Evolutionary conservation across 2,113 vertebrate species (phyloP), one percentile per base, ranked within the genome.

Genomic region (Motacilla tschutschensis): DNA sequence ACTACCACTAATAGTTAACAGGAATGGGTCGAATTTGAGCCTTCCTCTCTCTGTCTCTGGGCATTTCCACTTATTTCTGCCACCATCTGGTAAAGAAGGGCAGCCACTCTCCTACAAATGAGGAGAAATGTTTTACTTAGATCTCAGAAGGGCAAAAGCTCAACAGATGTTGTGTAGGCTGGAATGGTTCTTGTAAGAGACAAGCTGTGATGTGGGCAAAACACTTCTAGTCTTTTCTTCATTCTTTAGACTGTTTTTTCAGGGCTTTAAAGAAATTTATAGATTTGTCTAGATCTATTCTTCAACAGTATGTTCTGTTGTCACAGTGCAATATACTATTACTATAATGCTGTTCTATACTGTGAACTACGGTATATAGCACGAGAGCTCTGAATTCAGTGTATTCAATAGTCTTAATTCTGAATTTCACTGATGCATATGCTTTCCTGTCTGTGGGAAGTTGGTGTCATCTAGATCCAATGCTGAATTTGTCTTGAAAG

Each of bases 131-230:
- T 64, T 81, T 84, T 51, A 33, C 21, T 70, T 77, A 40, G 10
- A 44, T 51, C 25, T 67, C 38, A 76, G 47, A 88, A 90, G 71
- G 59, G 13, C 78, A 82, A 91, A 90, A 79, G 75, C 71, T 75
- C 81, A 88, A 69, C 59, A 90, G 47, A 58, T 88, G 67, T 3
- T 86, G 38, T 70, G 46, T 88, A 72, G 91, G 78, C 29, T 88
- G 55, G 36, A 76, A 70, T 62, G 47, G 17, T 87, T 21, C 28
- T 63, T 73, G n/a, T 72, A 79, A 86, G 82, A 62, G 74, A 90
- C 57, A 79, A 79, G 24, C 74, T 84, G 78, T 54, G 63, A 82
- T 47, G 43, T 70, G 38, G 47, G 67, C 29, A 79, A 70, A 86
- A 51, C 11, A 44, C 14, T 69, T 87, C 50, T 13, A 40, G 24